Base-by-base conservation (phyloP, 2,797 vertebrate species). In the Alauda arvensis region DNA sequence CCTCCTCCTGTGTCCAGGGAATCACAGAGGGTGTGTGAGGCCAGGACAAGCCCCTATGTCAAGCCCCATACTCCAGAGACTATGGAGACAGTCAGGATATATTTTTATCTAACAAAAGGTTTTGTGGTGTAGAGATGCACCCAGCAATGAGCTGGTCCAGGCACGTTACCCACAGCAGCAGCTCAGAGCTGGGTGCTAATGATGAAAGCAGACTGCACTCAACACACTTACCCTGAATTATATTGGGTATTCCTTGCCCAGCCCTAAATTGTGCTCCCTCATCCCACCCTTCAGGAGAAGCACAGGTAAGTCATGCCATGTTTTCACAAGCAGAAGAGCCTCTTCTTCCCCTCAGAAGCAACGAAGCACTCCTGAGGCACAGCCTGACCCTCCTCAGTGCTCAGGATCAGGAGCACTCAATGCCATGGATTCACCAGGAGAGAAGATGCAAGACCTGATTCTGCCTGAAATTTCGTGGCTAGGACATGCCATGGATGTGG, bases 1-100 rank as follows among this genome's bases (percentile, higher is more conserved):
- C 9, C 8, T 61, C 11, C 29, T 51, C 7, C 17, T n/a, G 18
- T 2, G 6, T 26, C n/a, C 77, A 67, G 17, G 20, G 51, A 85
- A 70, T 8, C 28, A 14, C 6, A 49, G 29, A 40, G 25, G 18
- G 12, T 1, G 40, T 20, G 4, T 3, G 28, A 53, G 34, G 14
- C 59, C 79, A 62, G n/a, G 48, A 59, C 9, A 43, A n/a, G n/a
- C n/a, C n/a, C n/a, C n/a, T n/a, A n/a, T n/a, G n/a, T n/a, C n/a
- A n/a, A n/a, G n/a, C n/a, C n/a, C n/a, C n/a, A n/a, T n/a, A n/a
- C n/a, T n/a, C n/a, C n/a, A 21, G 17, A 37, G 10, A 56, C 11
- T 2, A 0, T 0, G 10, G 46, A 31, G 26, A n/a, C 5, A 9
- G 37, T 29, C 43, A 33, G 2, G 2, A 31, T 19, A 28, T 0